Evolutionary conservation across 2,888 invertebrate species (phyloP).

Genomic region (Nasonovia ribisnigri): DNA sequence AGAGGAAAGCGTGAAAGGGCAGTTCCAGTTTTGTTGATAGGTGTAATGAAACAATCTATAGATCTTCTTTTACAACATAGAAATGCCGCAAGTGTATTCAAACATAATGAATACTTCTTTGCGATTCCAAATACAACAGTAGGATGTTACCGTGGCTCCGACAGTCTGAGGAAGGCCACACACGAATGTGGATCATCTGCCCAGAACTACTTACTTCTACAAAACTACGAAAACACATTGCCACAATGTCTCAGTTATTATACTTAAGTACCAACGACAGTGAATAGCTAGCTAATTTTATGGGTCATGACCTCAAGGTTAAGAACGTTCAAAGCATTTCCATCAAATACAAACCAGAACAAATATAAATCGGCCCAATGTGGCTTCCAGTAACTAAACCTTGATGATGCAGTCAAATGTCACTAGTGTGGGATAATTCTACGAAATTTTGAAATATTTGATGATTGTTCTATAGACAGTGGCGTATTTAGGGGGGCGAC

Average conservation of each 20-base stretch:
- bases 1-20: neutral
- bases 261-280: neutral
- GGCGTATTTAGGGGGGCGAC: no score
- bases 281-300: neutral
- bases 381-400: no score
- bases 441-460: no score
- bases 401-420: no score
- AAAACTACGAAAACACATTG: conserved; percentile 17
- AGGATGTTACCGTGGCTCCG: neutral
- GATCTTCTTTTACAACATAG: neutral
- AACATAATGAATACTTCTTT: no score
- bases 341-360: no score
- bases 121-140: neutral
- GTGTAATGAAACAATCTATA: neutral
- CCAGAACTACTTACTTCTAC: neutral
- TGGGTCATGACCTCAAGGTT: no score
- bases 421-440: no score
- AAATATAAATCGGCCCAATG: no score
- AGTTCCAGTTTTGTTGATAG: neutral
- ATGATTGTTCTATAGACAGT: no score
- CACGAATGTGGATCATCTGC: neutral
- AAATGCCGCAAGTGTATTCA: no score
- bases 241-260: conserved; percentile 19
- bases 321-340: no score
- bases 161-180: neutral